Base-by-base conservation (phyloP, 2,888 invertebrate genomes). In the Hofmannophila pseudospretella region DNA sequence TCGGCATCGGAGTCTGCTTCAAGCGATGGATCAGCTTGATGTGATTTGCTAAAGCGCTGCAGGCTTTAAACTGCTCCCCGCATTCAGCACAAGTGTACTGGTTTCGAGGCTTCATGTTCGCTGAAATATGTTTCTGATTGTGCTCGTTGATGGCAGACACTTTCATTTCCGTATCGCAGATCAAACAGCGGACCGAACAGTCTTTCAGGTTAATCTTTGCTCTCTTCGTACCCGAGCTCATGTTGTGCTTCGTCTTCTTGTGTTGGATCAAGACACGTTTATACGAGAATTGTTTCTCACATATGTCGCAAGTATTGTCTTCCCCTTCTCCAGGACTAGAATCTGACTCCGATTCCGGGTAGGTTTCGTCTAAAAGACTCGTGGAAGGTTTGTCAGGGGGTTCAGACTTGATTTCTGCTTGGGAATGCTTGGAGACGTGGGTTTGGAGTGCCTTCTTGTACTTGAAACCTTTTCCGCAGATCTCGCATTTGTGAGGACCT, bases 201-300 rank as follows among this genome's bases (percentile, higher is more conserved):
- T 86, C 72, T 40, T 86, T 86, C 11, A 86, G 64, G 38, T 66
- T 72, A 32, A 85, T 69, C 44, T 74, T 78, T 12, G 86, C 79
- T 7, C 84, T 65, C 44, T 84, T 85, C 22, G 67, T 67, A 1
- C 85, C 84, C 0, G 86, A 74, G 28, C 76, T 67, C 70, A 82
- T 77, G 41, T 78, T 72, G 45, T 88, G 88, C 42, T 86, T 87
- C 1, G 78, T 81, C 16, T 68, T 63, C 49, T 82, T 86, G 49
- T 88, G 88, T 4, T 82, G 82, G 0, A 77, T 45, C 1, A 87
- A 60, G 1, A 81, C 48, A 2, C 80, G 70, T 36, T 70, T 76
- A 54, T 85, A 86, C 0, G 85, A 82, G 60, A 87, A 88, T 45
- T 71, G 67, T 45, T 87, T 87, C 51, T 86, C 86, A 47, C 88